These are phyloP conservation scores for Macaca fascicularis DNA, from an alignment of 2,113 vertebrate species.

Conservation along the genomic window T2T-MFA8v1.1 NC_088375.1:43082501-43083000, in stretches of 20 bases:
- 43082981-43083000: neutral
- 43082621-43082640: too few relatives aligned
- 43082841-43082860: neutral
- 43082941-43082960: neutral
- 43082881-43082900: fast-evolving
- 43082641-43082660: too few relatives aligned
- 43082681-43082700: neutral
- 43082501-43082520: too few relatives aligned
- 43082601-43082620: too few relatives aligned
- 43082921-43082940: neutral
- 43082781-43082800: neutral
- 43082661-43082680: too few relatives aligned
- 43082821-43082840: neutral
- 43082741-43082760: neutral
- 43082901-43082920: neutral
- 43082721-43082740: too few relatives aligned
- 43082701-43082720: fast-evolving
- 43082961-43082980: neutral
- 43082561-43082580: too few relatives aligned
- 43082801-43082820: neutral
- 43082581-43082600: too few relatives aligned
- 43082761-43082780: neutral
- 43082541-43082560: too few relatives aligned
- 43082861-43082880: too few relatives aligned
- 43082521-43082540: too few relatives aligned